Percentiles rank a stretch among this genome's conserved stretches.
phyloP scores from a whole-genome alignment of 2,113 vertebrate genomes.

The Notarius lentiginosus region DNA sequence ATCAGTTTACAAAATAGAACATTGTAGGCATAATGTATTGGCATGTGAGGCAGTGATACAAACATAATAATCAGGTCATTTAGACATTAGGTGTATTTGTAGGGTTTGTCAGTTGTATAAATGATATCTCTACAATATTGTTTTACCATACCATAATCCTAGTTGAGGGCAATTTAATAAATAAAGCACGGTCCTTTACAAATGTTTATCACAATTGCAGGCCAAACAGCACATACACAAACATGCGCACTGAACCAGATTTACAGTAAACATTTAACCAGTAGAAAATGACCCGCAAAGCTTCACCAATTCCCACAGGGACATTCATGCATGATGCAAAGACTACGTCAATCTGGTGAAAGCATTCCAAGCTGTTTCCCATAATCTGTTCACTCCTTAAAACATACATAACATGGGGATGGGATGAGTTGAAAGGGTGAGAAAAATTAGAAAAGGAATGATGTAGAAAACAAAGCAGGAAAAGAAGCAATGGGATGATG shows the following conservation, averaged over 20 bases:
- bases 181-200: neutral
- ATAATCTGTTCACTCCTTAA: neutral
- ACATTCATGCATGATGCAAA: constrained; percentile 20
- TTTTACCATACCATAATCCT: neutral
- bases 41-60: neutral
- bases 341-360: constrained; percentile 18
- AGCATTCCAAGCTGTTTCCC: constrained; percentile 29
- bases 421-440: neutral
- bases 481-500: neutral
- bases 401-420: neutral
- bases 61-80: neutral
- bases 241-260: neutral
- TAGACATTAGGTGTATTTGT: neutral
- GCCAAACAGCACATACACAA: neutral
- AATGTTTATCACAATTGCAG: neutral
- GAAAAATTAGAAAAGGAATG: neutral
- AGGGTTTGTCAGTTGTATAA: neutral
- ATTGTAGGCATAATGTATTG: neutral
- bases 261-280: neutral
- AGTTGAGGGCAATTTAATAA: neutral
- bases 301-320: neutral
- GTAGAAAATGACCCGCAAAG: constrained; percentile 2
- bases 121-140: neutral
- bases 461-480: neutral
- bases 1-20: neutral